Base-by-base conservation (phyloP, 2,797 vertebrate species). In the Triplophysa yarkandensis region DNA sequence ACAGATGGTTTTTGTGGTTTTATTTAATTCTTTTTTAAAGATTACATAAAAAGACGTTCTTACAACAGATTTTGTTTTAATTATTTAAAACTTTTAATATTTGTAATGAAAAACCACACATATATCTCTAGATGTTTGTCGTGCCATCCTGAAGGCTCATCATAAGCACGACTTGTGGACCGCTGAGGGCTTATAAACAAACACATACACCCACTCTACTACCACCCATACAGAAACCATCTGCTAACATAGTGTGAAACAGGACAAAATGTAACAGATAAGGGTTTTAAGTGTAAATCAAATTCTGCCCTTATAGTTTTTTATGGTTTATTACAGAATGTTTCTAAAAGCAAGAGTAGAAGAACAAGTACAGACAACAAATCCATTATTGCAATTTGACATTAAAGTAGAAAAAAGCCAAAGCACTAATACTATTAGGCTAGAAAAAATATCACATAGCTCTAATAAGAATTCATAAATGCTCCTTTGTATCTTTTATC, bases 211-310 rank as follows among this genome's bases (percentile, higher is more conserved):
- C 78, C 72, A 80, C 81, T 52, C 44, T 55, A 64, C 36, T 72
- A 55, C 70, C 81, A 72, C 81, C 78, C 68, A 78, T 70, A 69
- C 54, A 69, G 71, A 57, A 52, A 54, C 81, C 81, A 82, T 82
- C 81, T 82, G 81, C 43, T 80, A 25, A 58, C 64, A 16, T 50
- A 23, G 9, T 60, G 36, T 69, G 34, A 44, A 50, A 55, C 11
- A 62, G 21, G 17, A 27, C 23, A 11, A 52, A 57, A 16, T 57
- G 52, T 61, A 60, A 34, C 68, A 62, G 10, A 16, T 17, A 63
- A 9, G 41, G 3, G 1, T 6, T 36, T 36, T 68, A 13, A 30
- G 23, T 48, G 17, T 27, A 39, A 28, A 44, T 19, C 25, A 63
- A 41, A 67, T 71, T 14, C 8, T 46, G 23, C 9, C 46, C 28